Evolutionary conservation across 2,113 vertebrate species (phyloP), one percentile per base, ranked within the genome.

Genomic region (Theristicus caerulescens): DNA sequence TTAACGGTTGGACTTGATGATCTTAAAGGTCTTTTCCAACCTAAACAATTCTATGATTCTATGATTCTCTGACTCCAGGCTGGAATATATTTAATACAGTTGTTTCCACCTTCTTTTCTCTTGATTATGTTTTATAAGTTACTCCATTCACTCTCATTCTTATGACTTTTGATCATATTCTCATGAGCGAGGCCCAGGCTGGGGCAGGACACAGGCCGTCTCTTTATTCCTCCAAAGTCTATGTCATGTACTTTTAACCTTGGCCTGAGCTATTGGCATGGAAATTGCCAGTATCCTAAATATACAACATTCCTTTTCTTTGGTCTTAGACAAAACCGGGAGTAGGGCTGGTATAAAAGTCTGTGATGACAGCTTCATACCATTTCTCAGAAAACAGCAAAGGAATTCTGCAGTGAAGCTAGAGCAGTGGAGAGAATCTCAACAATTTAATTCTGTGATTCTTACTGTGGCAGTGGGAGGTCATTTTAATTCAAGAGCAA

Each of bases 401-500:
- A 85, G 51, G 46, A 90, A 66, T 94, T 87, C n/a, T 95, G 51
- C 4, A 9, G n/a, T 69, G 54, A 72, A 58, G 32, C 31, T 62
- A 52, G 5, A 89, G 22, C 34, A 64, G 29, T 52, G 70, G 38
- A 82, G 78, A 80, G 72, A 85, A 94, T 93, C 52, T 67, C 82
- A 88, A 29, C 47, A 71, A 59, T 91, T 84, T 92, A 47, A 65
- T 94, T 49, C 47, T 76, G 44, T 49, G 81, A 66, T 89, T 95
- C 64, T 89, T 84, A 71, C 76, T 79, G 57, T 79, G 86, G 46
- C 66, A 74, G n/a, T 78, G 34, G 29, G 72, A 92, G 65, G 78
- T 89, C 40, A 42, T 97, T 93, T 90, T 89, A 94, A 89, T 94
- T 96, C 54, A 89, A 87, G 51, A 89, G 46, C 27, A 65, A 94